A percentile compares a stretch with the other conserved stretches of the same genome.
Conservation (phyloP, 2,888 invertebrate species). For the Ectemnius continuus region DNA sequence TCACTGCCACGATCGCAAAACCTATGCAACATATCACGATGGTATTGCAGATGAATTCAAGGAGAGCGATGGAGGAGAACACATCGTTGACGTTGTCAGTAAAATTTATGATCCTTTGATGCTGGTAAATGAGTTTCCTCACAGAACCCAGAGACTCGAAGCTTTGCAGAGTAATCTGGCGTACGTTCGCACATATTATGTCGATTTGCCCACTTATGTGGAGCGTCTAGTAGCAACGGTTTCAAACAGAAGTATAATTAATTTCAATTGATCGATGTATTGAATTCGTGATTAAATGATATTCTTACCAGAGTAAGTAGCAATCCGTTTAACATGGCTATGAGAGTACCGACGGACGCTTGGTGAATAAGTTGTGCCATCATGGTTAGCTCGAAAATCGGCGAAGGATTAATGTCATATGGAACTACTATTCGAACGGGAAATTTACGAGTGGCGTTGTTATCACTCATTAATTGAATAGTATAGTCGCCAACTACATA, state of each 20-base stretch:
- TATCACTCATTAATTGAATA: neutral
- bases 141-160: neutral
- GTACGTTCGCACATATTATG: slow-evolving; percentile 35
- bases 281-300: neutral
- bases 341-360: neutral
- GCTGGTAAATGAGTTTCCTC: slow-evolving; percentile 27
- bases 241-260: neutral
- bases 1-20: slow-evolving; percentile 17
- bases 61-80: slow-evolving; percentile 37
- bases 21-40: slow-evolving; percentile 9
- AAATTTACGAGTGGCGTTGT: neutral
- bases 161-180: neutral
- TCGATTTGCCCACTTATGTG: slow-evolving; percentile 46
- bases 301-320: slow-evolving; percentile 22
- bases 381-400: neutral
- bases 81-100: slow-evolving; percentile 39
- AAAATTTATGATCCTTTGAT: slow-evolving; percentile 40
- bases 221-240: slow-evolving; percentile 24
- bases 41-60: slow-evolving; percentile 28
- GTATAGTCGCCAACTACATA: neutral
- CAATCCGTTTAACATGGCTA: slow-evolving; percentile 14
- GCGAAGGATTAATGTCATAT: neutral
- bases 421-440: neutral
- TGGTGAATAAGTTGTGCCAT: neutral
- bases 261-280: neutral